A percentile compares a stretch with the other conserved stretches of the same genome.
Conservation (phyloP, 2,888 invertebrate species). For the Eubasilissa splendida region DNA sequence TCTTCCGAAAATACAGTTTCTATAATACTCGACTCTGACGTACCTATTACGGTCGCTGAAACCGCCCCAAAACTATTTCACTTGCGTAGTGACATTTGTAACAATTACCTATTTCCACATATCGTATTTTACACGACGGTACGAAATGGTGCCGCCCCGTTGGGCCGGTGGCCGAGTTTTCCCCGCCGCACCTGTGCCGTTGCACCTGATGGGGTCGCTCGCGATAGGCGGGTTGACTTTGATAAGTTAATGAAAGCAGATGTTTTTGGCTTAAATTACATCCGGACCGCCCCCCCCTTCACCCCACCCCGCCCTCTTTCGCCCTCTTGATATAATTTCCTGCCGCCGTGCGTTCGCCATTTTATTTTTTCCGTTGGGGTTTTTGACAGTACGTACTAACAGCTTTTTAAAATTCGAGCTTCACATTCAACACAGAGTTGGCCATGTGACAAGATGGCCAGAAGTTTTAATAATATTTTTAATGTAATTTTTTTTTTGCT, state of each 20-base stretch:
- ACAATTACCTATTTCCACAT: neutral
- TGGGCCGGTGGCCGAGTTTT: neutral
- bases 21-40: neutral
- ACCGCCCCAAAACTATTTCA: neutral
- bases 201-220: neutral
- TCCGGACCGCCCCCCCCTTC: conserved; percentile 14
- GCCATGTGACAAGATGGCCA: too few species aligned
- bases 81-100: too few species aligned
- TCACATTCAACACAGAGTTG: too few species aligned
- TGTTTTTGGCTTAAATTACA: conserved; percentile 37
- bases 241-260: conserved; percentile 38
- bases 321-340: conserved; percentile 30
- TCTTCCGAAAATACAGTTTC: too few species aligned
- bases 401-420: neutral
- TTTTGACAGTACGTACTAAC: conserved; percentile 17
- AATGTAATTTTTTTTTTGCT: too few species aligned
- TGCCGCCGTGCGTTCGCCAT: conserved; percentile 9
- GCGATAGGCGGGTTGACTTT: conserved; percentile 25
- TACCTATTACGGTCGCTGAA: neutral
- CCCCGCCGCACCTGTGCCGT: neutral
- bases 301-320: neutral
- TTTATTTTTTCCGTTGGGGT: conserved; percentile 6
- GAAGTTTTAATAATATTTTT: too few species aligned
- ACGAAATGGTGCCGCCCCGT: neutral
- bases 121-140: neutral